Evolutionary conservation across 2,113 vertebrate species (phyloP), one percentile per base, ranked within the genome.

Genomic region (Manacus vitellinus): DNA sequence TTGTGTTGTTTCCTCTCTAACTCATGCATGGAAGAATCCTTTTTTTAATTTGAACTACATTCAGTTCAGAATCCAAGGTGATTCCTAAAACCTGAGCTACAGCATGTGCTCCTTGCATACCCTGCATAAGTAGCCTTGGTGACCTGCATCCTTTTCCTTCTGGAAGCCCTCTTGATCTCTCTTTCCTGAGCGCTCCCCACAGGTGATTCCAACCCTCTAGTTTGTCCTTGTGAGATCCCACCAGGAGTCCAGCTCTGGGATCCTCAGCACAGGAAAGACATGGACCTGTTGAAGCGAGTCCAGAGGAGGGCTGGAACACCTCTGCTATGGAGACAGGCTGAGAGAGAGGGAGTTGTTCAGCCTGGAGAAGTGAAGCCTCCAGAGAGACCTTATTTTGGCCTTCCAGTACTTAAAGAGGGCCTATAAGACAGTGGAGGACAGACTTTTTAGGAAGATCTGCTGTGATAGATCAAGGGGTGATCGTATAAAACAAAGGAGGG

Each of bases 1-100:
- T 98, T 97, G 97, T 97, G 97, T 95, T 96, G 96, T 95, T 94
- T 97, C 96, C 81, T 95, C 61, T 93, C 76, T 59, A 88, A 89
- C 65, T 93, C 92, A 73, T 71, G 79, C 89, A 95, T 43, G n/a
- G 81, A 92, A 92, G 56, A 81, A 23, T 61, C 58, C 68, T 90
- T 94, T 63, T 74, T 92, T 63, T 52, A 65, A 87, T 94, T 90
- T 79, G 66, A 85, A 71, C 61, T 76, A 24, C 67, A 51, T 85
- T 75, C 73, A 78, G 41, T 49, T 82, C 70, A 85, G 90, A 89
- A 95, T 85, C 71, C 66, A 88, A 86, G 67, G 43, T 82, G 63
- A 82, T 94, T 81, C 82, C 74, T 76, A 71, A 95, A 97, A 89
- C 43, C 17, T 24, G 25, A 67, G 41, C 51, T 78, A 27, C 25